Base-by-base conservation (phyloP, 2,113 vertebrate species). In the Plectropomus leopardus region DNA sequence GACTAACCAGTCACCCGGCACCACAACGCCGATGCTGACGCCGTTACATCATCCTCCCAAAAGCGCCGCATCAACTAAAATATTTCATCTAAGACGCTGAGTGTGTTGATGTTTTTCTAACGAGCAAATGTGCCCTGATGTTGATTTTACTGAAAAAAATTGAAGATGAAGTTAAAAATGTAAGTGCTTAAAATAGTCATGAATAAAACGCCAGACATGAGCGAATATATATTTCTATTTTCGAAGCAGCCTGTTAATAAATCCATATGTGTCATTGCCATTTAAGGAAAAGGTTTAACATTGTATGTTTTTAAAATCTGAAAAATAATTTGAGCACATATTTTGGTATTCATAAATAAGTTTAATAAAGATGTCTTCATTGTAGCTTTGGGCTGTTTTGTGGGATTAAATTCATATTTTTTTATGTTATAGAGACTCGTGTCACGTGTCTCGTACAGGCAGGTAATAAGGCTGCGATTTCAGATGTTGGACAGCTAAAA, bases 1-100 rank as follows among this genome's bases (percentile, higher is more conserved):
- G 82, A 91, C 89, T 88, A 93, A 89, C 32, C 69, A 86, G 92
- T 91, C 86, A 90, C 83, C 84, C 78, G 79, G 72, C 72, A 89
- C 83, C 83, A 76, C 74, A 21, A 15, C 4, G 8, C 61, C 60
- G 34, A 78, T 32, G 54, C 79, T 51, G 68, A 63, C 15, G 1
- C 42, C 13, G 26, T 69, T 72, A 63, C 78, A 72, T 70, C 78
- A 77, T 63, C 68, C 34, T 58, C 66, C 45, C 15, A 24, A 34
- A 28, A 74, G 72, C 0, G 17, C 0, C 0, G 10, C 64, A 13
- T 81, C 42, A 76, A 30, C 50, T 53, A 4, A 76, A 83, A 76
- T 76, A 42, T 73, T 78, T 77, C 24, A 64, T 69, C 36, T 30
- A 11, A 17, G 47, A 34, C 28, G 53, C 64, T 16, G 48, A 71